Base-by-base conservation (phyloP, 2,113 vertebrate genomes). In the Catharus minimus region DNA sequence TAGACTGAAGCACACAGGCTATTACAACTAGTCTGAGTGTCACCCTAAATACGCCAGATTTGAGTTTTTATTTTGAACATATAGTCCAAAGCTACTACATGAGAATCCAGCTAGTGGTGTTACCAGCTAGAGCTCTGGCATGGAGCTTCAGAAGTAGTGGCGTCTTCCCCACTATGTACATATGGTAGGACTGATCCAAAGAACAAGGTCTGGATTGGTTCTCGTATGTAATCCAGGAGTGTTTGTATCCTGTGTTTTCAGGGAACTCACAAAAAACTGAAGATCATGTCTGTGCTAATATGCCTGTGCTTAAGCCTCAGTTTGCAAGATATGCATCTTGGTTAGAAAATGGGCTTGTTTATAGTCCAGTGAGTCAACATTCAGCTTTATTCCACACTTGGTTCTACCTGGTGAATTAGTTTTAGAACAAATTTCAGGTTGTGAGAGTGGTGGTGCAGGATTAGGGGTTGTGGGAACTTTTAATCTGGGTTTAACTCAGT, bases 101-200 rank as follows among this genome's bases (percentile, higher is more conserved):
- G 38, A 69, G 57, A 68, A 77, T 73, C 6, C 56, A 61, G 15
- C 22, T 56, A 20, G 26, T 1, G 0, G 18, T 53, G 21, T 58
- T 76, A 26, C 39, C 30, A 58, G 17, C 22, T 36, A 26, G 28
- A 82, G 14, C 23, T 89, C 32, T 82, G 65, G 33, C 0, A 0
- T 15, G 19, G 32, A 30, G 53, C 46, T 60, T 85, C 41, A 39
- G 38, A 68, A 68, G 7, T 12, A 5, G 27, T 32, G 52, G 10
- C 15, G 50, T 68, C n/a, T 28, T 92, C 28, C 41, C 9, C 0
- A 0, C n/a, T 52, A 3, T 0, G 0, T 36, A 10, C 4, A 0
- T 16, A 4, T 47, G 38, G 17, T 81, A 75, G 57, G 30, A 44
- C 20, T 55, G 16, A 65, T 60, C 33, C 30, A 46, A 50, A 82